These are phyloP conservation scores for Sminthurides bifidus DNA, from an alignment of 1,140 invertebrate genomes.

Conservation along the genomic window DNA sequence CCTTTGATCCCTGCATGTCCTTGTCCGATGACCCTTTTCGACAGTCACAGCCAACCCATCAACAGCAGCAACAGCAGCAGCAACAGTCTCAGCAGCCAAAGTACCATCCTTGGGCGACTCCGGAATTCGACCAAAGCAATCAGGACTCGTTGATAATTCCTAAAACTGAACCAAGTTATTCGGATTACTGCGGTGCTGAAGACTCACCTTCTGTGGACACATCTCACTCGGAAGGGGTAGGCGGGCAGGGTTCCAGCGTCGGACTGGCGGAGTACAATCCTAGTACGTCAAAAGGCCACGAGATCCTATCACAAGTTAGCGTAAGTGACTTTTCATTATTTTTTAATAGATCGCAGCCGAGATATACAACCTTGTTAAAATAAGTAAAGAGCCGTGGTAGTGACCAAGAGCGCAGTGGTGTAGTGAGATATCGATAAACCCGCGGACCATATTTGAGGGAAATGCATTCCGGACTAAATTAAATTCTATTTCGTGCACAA, in stretches of 20 bases:
- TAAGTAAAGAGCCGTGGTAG: too few species aligned
- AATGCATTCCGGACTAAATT: too few species aligned
- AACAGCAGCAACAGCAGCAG: conserved; percentile 26
- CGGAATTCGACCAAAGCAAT: conserved; percentile 26
- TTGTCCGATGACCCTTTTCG: conserved; percentile 33
- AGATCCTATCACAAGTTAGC: conserved; percentile 72
- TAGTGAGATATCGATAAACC: too few species aligned
- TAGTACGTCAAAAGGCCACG: conserved; percentile 85
- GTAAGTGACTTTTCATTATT: not conserved
- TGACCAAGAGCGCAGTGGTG: too few species aligned
- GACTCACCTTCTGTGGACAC: conserved; percentile 36
- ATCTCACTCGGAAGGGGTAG: conserved; percentile 32
- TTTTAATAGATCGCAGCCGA: too few species aligned
- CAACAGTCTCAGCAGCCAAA: conserved; percentile 28
- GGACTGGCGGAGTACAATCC: conserved; percentile 85
- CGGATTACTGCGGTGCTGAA: conserved; percentile 39
- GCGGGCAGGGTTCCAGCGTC: conserved; percentile 38
- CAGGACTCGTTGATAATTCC: conserved; percentile 43
- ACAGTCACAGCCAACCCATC: conserved; percentile 24
- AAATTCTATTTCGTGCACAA: too few species aligned
- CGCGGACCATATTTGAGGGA: too few species aligned
- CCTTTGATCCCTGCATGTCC: conserved; percentile 27
- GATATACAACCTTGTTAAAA: too few species aligned
- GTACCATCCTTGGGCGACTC: conserved; percentile 30
- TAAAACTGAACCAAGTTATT: conserved; percentile 62